Evolutionary conservation across 2,888 invertebrate species (phyloP).

Genomic region (Pyralis farinalis): DNA sequence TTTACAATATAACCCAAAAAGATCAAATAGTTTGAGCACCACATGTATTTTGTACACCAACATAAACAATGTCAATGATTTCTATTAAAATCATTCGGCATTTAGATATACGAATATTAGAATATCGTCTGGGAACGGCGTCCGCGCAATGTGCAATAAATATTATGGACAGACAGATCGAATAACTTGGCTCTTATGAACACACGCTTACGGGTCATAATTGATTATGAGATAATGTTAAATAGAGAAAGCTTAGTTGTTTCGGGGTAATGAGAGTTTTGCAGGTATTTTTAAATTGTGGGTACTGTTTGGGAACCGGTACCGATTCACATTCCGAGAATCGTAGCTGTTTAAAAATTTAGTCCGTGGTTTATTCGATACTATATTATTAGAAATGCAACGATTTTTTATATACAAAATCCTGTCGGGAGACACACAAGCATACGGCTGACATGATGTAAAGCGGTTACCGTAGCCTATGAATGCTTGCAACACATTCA

Average conservation of each 20-base stretch:
- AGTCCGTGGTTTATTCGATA: too few relatives aligned
- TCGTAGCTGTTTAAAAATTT: too few relatives aligned
- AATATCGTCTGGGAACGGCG: slow-evolving; percentile 67
- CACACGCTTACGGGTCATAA: slow-evolving; percentile 29
- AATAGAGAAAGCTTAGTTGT: slow-evolving; percentile 35
- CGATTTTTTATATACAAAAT: too few relatives aligned
- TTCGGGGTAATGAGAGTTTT: slow-evolving; percentile 10
- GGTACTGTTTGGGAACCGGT: slow-evolving; percentile 40
- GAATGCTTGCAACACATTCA: too few relatives aligned
- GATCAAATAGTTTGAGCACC: slow-evolving; percentile 54
- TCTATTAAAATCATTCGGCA: slow-evolving; percentile 73
- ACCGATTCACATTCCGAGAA: slow-evolving; percentile 6
- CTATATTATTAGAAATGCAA: too few relatives aligned
- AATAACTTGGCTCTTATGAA: slow-evolving; percentile 28
- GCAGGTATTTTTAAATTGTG: slow-evolving; percentile 37
- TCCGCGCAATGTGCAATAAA: slow-evolving; percentile 73
- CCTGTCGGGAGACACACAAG: too few relatives aligned
- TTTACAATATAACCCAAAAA: too few relatives aligned
- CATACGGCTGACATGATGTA: too few relatives aligned
- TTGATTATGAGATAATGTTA: slow-evolving; percentile 15
- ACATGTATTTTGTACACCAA: slow-evolving; percentile 47
- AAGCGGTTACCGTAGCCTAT: too few relatives aligned
- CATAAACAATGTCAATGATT: slow-evolving; percentile 78
- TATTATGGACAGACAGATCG: slow-evolving; percentile 40
- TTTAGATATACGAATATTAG: slow-evolving; percentile 69